Conservation (phyloP, 2,888 invertebrate genomes). For the Pasiphila rectangulata region DNA sequence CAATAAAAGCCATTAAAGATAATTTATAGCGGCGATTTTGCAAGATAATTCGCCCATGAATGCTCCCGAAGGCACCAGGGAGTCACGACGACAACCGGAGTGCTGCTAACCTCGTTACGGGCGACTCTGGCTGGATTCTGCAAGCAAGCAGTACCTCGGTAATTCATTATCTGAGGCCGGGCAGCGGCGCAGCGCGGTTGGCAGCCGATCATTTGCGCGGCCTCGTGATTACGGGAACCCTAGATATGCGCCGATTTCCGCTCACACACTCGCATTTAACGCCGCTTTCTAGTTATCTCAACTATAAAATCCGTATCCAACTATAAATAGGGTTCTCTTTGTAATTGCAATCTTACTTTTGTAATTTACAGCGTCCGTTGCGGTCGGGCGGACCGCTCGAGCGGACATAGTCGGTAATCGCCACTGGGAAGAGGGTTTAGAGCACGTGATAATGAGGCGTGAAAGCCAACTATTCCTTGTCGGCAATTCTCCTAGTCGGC, state of each 20-base stretch:
- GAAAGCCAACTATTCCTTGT: slow-evolving; percentile 32
- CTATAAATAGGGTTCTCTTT: slow-evolving; percentile 48
- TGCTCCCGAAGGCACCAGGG: slow-evolving; percentile 63
- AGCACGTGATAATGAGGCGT: slow-evolving; percentile 37
- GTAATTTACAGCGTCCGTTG: slow-evolving; percentile 49
- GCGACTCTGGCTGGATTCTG: slow-evolving; percentile 62
- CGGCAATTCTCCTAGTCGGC: slow-evolving; percentile 24
- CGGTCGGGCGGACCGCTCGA: slow-evolving; percentile 31
- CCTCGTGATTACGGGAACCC: slow-evolving; percentile 62
- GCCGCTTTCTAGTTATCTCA: slow-evolving; percentile 56
- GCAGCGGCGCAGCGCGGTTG: slow-evolving; percentile 20
- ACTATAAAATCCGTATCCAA: slow-evolving; percentile 46
- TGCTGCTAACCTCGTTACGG: slow-evolving; percentile 64
- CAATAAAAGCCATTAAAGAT: slow-evolving; percentile 65
- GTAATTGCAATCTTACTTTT: slow-evolving; percentile 45
- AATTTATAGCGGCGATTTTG: slow-evolving; percentile 67
- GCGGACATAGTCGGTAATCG: slow-evolving; percentile 34
- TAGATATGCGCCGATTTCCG: slow-evolving; percentile 64
- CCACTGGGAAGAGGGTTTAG: slow-evolving; percentile 30
- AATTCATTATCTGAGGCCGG: slow-evolving; percentile 68
- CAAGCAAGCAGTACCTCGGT: slow-evolving; percentile 66
- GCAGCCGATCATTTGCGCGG: slow-evolving; percentile 58
- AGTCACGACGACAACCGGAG: slow-evolving; percentile 61
- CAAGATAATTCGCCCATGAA: slow-evolving; percentile 68
- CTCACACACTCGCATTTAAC: slow-evolving; percentile 54